A percentile compares a stretch with the other conserved stretches of the same genome.
Conservation (phyloP, 1,140 invertebrate species). For the Lasioglossum baleicum region DNA sequence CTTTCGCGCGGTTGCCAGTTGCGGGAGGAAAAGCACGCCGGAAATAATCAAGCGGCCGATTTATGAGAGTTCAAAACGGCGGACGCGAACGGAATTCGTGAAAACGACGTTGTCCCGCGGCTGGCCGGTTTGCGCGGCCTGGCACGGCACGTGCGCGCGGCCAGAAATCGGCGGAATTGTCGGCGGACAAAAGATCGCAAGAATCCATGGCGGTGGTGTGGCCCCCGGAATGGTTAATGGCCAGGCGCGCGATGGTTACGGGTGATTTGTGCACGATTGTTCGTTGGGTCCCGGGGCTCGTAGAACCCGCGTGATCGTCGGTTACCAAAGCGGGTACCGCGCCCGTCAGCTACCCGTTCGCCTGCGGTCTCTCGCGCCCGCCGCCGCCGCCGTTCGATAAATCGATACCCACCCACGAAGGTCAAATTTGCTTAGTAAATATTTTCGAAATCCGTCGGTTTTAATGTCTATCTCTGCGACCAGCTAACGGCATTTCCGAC, state of each 20-base stretch:
- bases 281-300: slow-evolving; percentile 25
- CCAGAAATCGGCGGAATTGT: slow-evolving; percentile 44
- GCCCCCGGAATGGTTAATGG: slow-evolving; percentile 40
- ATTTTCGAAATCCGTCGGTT: slow-evolving; percentile 9
- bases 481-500: too few relatives aligned
- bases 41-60: slow-evolving; percentile 25
- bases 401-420: slow-evolving; percentile 1
- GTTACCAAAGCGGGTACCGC: not conserved
- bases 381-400: not conserved
- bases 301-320: slow-evolving; percentile 3
- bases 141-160: slow-evolving; percentile 3
- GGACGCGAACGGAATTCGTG: not conserved
- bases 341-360: not conserved
- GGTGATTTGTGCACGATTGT: slow-evolving; percentile 53
- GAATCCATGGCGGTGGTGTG: slow-evolving; percentile 22
- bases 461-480: not conserved
- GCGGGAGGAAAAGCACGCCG: not conserved
- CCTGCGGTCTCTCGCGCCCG: not conserved
- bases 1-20: not conserved
- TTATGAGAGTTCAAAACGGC: slow-evolving; percentile 16
- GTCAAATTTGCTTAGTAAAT: slow-evolving; percentile 22
- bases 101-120: slow-evolving; percentile 10
- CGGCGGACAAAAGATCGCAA: slow-evolving; percentile 49
- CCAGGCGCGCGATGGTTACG: slow-evolving; percentile 45
- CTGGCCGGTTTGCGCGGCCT: slow-evolving; percentile 10